Evolutionary conservation across 2,113 vertebrate genomes (phyloP), one percentile per base, ranked within the genome.

Genomic region (Ibidorhyncha struthersii): DNA sequence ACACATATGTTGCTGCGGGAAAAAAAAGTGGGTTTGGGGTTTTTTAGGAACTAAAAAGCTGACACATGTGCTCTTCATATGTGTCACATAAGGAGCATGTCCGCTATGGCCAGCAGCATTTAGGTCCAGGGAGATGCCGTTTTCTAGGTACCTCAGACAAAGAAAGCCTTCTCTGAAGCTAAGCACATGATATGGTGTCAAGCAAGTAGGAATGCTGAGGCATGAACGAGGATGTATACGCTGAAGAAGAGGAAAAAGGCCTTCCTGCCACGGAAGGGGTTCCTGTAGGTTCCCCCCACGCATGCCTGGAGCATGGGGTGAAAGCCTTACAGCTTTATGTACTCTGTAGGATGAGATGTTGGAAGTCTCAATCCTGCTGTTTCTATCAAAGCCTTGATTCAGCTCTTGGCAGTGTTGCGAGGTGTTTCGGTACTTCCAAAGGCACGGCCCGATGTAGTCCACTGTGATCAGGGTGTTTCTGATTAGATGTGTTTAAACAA

Each of bases 31-130:
- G 40, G 30, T 19, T 92, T 85, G 89, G 20, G 52, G 7, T 2
- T 90, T 87, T 93, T 87, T 62, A 70, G 87, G 67, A 72, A 91
- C 56, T 56, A 38, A 67, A 90, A 93, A 88, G 78, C 91, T 88
- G 95, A 66, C 91, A 71, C 91, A 72, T 69, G 86, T 93, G 89
- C 53, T 70, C 34, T 86, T 94, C 40, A 0, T 90, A 55, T 86
- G 78, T 93, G 81, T 88, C 71, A 14, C 32, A 2, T 17, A 49
- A 85, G 55, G 74, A 82, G 30, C 84, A 73, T 0, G n/a, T 95
- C 89, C 84, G 66, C 89, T 72, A 18, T 78, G 84, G 66, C 74
- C 2, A 0, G 45, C 43, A 76, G 81, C 20, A 2, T 41, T 77
- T 43, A 56, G 56, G 53, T 53, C 18, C 9, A 6, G 53, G 66